These are phyloP conservation scores for Strix uralensis DNA, from an alignment of 2,113 vertebrate species.

Conservation along the genomic window DNA sequence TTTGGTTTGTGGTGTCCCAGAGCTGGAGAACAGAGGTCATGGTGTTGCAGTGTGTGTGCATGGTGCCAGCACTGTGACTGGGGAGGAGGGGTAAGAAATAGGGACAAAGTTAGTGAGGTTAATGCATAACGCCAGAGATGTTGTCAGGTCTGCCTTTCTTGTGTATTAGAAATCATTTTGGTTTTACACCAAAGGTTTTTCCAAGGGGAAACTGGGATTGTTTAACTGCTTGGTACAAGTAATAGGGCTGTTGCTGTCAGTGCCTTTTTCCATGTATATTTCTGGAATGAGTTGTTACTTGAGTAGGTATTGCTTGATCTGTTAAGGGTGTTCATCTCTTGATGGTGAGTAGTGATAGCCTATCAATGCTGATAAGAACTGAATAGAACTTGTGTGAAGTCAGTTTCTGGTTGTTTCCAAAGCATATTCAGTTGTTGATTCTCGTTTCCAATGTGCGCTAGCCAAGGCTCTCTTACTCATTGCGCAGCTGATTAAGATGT, in stretches of 20 bases:
- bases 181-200: not conserved
- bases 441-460: not conserved
- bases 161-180: not conserved
- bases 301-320: not conserved
- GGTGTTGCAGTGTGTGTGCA: not conserved
- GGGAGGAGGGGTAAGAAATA: fast-evolving
- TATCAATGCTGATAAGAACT: not conserved
- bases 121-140: not conserved
- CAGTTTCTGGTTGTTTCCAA: not conserved
- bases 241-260: not conserved
- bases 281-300: not conserved
- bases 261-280: fast-evolving
- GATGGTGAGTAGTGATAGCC: not conserved
- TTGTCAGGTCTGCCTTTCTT: not conserved
- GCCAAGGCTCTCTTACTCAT: not conserved
- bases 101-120: not conserved
- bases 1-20: not conserved
- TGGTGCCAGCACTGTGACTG: not conserved
- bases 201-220: not conserved
- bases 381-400: not conserved
- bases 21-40: not conserved
- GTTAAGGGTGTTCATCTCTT: not conserved
- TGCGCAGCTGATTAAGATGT: not conserved
- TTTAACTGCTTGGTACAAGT: not conserved
- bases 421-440: not conserved